Evolutionary conservation across 2,888 invertebrate species (phyloP), one percentile per base, ranked within the genome.

Genomic region (Alsophila aescularia): DNA sequence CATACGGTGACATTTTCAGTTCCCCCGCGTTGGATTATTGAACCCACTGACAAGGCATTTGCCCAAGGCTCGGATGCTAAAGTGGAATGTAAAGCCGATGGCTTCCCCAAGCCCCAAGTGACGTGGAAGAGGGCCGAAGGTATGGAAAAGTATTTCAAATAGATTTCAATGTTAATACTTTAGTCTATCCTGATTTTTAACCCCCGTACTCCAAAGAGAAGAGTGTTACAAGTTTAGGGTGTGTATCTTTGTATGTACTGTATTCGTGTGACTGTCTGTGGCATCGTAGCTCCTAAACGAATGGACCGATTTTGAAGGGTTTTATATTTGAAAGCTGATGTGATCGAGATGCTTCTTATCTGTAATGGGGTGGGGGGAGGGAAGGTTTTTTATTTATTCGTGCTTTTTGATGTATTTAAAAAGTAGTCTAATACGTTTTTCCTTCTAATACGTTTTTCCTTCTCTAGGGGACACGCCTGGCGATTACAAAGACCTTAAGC

Each of bases 41-140:
- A 98, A 88, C 98, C 98, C 50, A 97, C 97, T 78, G 98, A 98
- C 85, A 97, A 97, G 92, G 97, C 98, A 75, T 98, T 98, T 90
- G 97, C 98, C 67, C 97, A 98, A 92, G 97, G 98, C 68, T 97
- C 97, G 70, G 97, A 97, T 87, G 97, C 97, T 69, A 96, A 97
- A 83, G 96, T 98, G 75, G 98, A 98, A 93, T 98, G 98, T 90
- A 98, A 98, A 93, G 97, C 98, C 84, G 98, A 98, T 92, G 98
- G 98, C 74, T 98, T 98, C 93, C 98, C 98, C 60, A 97, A 96
- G 93, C 98, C 98, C 67, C 95, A 96, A 80, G 97, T 98, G 41
- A 97, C 97, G 69, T 98, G 98, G 98, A 98, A 98, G 92, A 96
- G 96, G 94, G 98, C 98, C 81, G 96, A 97, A 92, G 98, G 98